These are phyloP conservation scores for Pedicia rivosa DNA, from an alignment of 2,888 invertebrate species.

Conservation along the genomic window DNA sequence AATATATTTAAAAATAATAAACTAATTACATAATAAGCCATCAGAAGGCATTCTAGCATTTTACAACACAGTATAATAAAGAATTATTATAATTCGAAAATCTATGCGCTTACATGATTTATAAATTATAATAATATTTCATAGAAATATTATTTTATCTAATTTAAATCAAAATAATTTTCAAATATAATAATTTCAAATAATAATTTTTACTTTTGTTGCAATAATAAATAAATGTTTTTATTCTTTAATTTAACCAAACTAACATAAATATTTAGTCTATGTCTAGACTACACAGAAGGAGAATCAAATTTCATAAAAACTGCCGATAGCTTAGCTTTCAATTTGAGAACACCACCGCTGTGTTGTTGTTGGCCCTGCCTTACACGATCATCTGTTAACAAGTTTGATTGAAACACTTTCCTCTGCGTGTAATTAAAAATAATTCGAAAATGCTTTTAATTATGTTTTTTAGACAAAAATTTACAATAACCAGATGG, in stretches of 20 bases:
- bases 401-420: constrained; percentile 2
- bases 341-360: constrained; percentile 23
- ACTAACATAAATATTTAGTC: constrained; percentile 8
- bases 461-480: constrained; percentile 1
- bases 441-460: constrained; percentile 3
- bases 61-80: too few relatives aligned
- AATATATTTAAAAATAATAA: too few relatives aligned
- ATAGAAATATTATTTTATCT: too few relatives aligned
- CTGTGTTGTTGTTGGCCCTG: constrained; percentile 23
- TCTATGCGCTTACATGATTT: too few relatives aligned
- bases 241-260: constrained; percentile 16
- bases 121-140: too few relatives aligned
- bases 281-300: constrained; percentile 28
- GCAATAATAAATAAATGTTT: constrained; percentile 26
- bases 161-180: too few relatives aligned
- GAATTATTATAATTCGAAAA: too few relatives aligned
- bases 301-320: constrained; percentile 25
- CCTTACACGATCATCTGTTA: background rate
- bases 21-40: too few relatives aligned
- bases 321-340: constrained; percentile 24
- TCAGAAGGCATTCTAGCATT: constrained; percentile 7
- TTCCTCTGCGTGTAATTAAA: background rate
- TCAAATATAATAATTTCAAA: too few relatives aligned
- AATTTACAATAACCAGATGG: constrained; percentile 14
- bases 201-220: too few relatives aligned